Percentiles rank a stretch among this genome's conserved stretches.
Evolutionary conservation across 2,113 vertebrate genomes (phyloP).

Genomic region (Tangachromis dhanisi): DNA sequence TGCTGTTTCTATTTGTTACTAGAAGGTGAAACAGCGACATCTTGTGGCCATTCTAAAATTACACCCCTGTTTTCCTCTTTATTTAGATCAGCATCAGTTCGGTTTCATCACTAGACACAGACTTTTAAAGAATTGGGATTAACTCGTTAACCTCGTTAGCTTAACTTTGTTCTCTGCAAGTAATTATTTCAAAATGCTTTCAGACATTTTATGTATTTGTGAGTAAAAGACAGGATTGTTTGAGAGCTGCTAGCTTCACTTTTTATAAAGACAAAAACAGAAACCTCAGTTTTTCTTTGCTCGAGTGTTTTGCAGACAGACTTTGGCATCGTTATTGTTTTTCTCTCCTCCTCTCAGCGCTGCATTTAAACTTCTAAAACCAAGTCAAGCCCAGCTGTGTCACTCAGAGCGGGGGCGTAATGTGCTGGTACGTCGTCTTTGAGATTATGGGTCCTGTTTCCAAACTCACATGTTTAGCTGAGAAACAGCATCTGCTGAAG

Average conservation of each 20-base stretch:
- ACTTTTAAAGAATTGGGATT: background rate
- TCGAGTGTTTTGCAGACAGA: accelerated
- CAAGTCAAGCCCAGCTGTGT: background rate
- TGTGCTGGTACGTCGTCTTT: accelerated
- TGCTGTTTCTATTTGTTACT: background rate
- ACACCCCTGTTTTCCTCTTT: accelerated
- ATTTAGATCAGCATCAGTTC: background rate
- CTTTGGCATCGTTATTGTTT: background rate
- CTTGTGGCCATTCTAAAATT: background rate
- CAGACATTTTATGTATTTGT: background rate
- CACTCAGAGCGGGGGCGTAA: background rate
- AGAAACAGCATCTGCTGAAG: background rate
- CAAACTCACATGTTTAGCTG: background rate
- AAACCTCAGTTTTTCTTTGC: background rate
- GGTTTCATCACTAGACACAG: background rate
- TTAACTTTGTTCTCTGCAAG: accelerated
- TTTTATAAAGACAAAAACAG: background rate
- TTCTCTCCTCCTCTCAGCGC: background rate
- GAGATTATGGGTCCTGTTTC: background rate
- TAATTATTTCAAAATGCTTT: background rate
- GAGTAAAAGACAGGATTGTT: background rate
- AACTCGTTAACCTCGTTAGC: accelerated
- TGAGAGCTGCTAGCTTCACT: background rate
- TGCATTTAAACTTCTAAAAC: background rate
- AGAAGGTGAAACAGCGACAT: background rate